phyloP scores from a whole-genome alignment of 2,888 invertebrate species.

The Meteorus cinctellus region DNA sequence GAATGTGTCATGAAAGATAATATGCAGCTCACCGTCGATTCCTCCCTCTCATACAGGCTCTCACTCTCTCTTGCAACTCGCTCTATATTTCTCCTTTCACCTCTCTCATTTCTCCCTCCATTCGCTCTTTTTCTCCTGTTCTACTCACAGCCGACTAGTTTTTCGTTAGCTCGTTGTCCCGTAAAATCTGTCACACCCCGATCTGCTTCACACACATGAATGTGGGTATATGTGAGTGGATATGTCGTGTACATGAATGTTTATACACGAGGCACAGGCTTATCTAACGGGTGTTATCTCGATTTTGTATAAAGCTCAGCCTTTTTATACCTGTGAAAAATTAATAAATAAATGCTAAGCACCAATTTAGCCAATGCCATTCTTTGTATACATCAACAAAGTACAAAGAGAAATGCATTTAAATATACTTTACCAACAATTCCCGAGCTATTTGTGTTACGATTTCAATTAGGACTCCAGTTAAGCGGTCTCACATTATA shows the following conservation, averaged over 20 bases:
- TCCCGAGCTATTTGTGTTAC: background rate
- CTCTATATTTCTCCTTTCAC: background rate
- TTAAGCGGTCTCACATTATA: background rate
- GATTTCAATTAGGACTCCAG: background rate
- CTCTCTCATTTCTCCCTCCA: slow-evolving; percentile 9
- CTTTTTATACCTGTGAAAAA: background rate
- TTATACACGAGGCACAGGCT: background rate
- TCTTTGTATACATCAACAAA: background rate
- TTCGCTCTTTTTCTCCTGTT: slow-evolving; percentile 52
- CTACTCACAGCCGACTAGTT: slow-evolving; percentile 70
- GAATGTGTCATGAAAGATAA: slow-evolving; percentile 35
- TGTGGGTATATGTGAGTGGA: background rate
- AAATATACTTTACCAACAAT: background rate
- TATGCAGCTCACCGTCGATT: slow-evolving; percentile 34
- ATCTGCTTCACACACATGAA: slow-evolving; percentile 36
- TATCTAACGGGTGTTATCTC: background rate
- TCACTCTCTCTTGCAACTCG: background rate
- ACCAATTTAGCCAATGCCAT: too few species aligned
- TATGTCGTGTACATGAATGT: background rate
- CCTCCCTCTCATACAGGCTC: background rate
- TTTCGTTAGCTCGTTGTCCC: slow-evolving; percentile 71
- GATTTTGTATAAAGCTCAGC: background rate
- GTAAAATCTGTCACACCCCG: slow-evolving; percentile 69
- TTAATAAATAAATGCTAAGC: too few species aligned
- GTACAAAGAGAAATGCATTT: background rate